A percentile compares a stretch with the other conserved stretches of the same genome.
These are phyloP conservation scores for Aegypius monachus DNA, from an alignment of 2,113 vertebrate species.

Conservation along the genomic window DNA sequence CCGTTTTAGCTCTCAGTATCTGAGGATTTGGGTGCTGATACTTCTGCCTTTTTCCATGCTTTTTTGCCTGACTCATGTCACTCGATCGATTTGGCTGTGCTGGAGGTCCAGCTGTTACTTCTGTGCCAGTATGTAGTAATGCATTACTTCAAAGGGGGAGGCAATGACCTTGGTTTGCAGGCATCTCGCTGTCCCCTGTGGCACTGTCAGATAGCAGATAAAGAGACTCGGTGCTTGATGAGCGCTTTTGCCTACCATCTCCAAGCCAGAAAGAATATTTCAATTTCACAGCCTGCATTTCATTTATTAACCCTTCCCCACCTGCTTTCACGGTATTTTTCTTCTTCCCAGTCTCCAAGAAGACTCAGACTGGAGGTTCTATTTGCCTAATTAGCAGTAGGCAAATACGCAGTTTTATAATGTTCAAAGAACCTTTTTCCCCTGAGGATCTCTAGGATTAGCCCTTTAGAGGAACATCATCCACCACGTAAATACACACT, in stretches of 20 bases:
- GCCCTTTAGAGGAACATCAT: not conserved
- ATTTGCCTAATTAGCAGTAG: not conserved
- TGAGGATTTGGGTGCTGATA: not conserved
- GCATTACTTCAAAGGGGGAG: not conserved
- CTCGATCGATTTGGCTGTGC: not conserved
- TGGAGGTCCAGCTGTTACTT: not conserved
- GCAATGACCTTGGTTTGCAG: constrained; percentile 24
- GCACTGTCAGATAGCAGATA: not conserved
- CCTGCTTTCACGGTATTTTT: not conserved
- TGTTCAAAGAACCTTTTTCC: not conserved
- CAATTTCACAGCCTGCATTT: not conserved
- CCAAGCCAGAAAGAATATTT: not conserved
- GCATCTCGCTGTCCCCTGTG: not conserved
- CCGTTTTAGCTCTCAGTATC: not conserved
- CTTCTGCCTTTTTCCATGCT: not conserved
- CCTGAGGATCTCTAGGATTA: not conserved
- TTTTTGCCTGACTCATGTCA: not conserved
- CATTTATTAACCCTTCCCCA: constrained; percentile 23
- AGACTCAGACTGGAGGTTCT: not conserved
- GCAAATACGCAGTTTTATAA: not conserved
- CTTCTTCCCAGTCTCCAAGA: not conserved
- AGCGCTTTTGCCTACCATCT: not conserved
- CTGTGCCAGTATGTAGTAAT: not conserved
- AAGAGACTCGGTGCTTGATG: not conserved
- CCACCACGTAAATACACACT: not conserved